Percentiles rank a stretch among this genome's conserved stretches.
Evolutionary conservation across 2,888 invertebrate species (phyloP).

Genomic region (Salpingus planirostris): DNA sequence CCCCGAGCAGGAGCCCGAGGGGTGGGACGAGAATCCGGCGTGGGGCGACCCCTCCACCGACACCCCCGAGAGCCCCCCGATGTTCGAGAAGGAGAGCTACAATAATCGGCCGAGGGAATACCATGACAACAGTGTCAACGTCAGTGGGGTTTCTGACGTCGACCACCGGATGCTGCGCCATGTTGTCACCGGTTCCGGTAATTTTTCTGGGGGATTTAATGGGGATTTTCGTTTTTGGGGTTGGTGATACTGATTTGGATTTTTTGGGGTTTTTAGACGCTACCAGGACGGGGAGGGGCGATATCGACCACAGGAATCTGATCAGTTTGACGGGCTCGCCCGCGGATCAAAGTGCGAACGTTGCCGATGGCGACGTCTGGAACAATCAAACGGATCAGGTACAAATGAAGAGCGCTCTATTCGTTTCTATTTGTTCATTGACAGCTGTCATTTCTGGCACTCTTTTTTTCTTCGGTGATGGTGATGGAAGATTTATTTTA

Average conservation of each 20-base stretch:
- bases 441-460: too few species aligned
- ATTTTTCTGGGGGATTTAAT: slow-evolving; percentile 1
- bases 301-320: slow-evolving; percentile 76
- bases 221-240: slow-evolving; percentile 7
- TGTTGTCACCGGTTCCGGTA: slow-evolving; percentile 30
- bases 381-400: background rate
- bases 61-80: slow-evolving; percentile 59
- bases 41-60: slow-evolving; percentile 41
- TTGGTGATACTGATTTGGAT: slow-evolving; percentile 64
- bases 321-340: slow-evolving; percentile 75
- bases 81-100: slow-evolving; percentile 53
- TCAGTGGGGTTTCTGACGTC: slow-evolving; percentile 40
- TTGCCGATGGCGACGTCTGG: background rate
- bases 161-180: slow-evolving; percentile 51
- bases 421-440: too few species aligned
- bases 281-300: slow-evolving; percentile 30
- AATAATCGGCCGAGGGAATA: slow-evolving; percentile 48
- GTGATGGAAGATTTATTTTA: too few species aligned
- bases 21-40: slow-evolving; percentile 37
- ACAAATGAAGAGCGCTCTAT: too few species aligned
- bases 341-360: slow-evolving; percentile 16
- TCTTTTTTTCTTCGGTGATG: too few species aligned
- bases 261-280: too few species aligned
- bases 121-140: slow-evolving; percentile 39
- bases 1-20: slow-evolving; percentile 43